Conservation (phyloP, 2,888 invertebrate genomes). For the Tyria jacobaeae region DNA sequence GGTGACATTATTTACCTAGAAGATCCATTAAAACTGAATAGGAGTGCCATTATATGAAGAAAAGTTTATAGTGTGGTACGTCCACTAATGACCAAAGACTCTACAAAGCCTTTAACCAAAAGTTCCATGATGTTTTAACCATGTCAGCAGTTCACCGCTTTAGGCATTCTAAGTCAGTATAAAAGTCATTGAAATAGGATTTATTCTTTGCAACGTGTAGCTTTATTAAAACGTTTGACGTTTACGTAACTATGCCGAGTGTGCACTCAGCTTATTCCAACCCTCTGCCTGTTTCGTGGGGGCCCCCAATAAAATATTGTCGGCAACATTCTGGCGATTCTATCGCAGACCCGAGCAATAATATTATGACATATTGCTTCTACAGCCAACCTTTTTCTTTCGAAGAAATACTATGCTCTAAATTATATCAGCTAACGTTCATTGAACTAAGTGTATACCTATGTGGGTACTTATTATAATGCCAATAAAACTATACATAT, state of each 20-base stretch:
- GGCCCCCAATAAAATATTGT: slow-evolving; percentile 81
- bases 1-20: too few relatives aligned
- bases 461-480: neutral
- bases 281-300: slow-evolving; percentile 60
- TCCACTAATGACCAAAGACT: neutral
- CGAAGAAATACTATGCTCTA: slow-evolving; percentile 41
- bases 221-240: slow-evolving; percentile 13
- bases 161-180: too few relatives aligned
- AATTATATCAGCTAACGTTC: slow-evolving; percentile 40
- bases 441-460: slow-evolving; percentile 19
- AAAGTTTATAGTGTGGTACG: too few relatives aligned
- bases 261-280: slow-evolving; percentile 58
- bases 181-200: neutral
- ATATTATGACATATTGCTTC: slow-evolving; percentile 85
- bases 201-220: neutral
- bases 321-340: slow-evolving; percentile 75
- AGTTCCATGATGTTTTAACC: too few relatives aligned
- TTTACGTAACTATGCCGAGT: slow-evolving; percentile 41
- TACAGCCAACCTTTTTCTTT: slow-evolving; percentile 62
- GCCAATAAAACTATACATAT: too few relatives aligned
- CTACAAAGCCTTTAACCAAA: neutral
- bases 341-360: slow-evolving; percentile 79
- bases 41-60: too few relatives aligned
- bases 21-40: neutral
- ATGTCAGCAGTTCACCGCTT: too few relatives aligned